A percentile compares a stretch with the other conserved stretches of the same genome.
Evolutionary conservation across 2,113 vertebrate species (phyloP).

Genomic region (Pluvialis apricaria): DNA sequence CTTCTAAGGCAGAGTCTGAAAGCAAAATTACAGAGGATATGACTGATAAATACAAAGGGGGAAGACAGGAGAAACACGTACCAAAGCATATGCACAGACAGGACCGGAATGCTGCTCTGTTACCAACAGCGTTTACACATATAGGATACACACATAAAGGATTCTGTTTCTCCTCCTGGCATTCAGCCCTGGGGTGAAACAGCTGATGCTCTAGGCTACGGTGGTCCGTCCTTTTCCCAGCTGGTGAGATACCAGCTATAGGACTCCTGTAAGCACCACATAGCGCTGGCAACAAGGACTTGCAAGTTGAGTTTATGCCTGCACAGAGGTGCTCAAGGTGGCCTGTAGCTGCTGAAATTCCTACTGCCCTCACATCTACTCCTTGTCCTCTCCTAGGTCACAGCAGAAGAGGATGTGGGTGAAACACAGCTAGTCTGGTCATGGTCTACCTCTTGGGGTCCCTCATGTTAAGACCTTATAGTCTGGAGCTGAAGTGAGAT

Average conservation of each 20-base stretch:
- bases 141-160: background rate
- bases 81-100: background rate
- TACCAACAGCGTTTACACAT: background rate
- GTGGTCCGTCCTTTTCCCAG: background rate
- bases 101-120: background rate
- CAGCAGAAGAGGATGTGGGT: background rate
- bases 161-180: background rate
- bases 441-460: background rate
- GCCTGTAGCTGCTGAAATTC: background rate
- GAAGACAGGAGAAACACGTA: background rate
- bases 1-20: background rate
- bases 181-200: background rate
- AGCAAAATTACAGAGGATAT: background rate
- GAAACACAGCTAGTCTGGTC: background rate
- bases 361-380: background rate
- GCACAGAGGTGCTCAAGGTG: background rate
- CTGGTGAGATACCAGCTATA: background rate
- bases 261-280: background rate
- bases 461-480: background rate
- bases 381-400: background rate
- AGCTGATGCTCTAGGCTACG: background rate
- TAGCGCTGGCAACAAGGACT: background rate
- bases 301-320: background rate
- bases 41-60: background rate
- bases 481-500: background rate